Evolutionary conservation across 2,888 invertebrate species (phyloP).

Genomic region (Thelaira solivaga): DNA sequence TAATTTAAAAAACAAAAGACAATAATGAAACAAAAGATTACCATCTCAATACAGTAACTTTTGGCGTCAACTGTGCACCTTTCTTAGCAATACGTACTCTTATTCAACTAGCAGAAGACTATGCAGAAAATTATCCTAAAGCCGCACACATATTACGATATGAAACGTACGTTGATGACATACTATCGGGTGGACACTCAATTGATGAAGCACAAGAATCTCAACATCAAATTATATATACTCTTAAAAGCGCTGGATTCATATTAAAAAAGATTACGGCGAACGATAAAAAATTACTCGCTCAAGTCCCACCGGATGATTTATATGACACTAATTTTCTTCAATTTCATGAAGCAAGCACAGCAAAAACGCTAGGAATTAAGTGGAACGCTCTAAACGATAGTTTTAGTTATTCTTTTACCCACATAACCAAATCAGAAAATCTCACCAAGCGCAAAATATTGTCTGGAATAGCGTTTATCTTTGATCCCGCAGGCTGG

Average conservation of each 20-base stretch:
- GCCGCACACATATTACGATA: too few species aligned
- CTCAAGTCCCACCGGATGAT: neutral
- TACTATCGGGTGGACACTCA: too few species aligned
- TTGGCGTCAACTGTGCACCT: too few species aligned
- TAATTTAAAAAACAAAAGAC: too few species aligned
- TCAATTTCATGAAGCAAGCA: slow-evolving; percentile 1
- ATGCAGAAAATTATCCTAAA: too few species aligned
- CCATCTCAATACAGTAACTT: too few species aligned
- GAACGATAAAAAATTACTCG: neutral
- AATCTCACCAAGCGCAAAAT: slow-evolving; percentile 10
- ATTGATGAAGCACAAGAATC: neutral
- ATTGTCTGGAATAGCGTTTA: neutral
- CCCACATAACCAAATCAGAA: neutral
- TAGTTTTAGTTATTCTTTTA: neutral
- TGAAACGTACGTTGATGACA: too few species aligned
- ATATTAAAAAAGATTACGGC: neutral
- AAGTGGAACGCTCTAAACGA: slow-evolving; percentile 28
- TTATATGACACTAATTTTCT: slow-evolving; percentile 2
- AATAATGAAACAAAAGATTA: too few species aligned
- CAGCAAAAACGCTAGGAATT: slow-evolving; percentile 26
- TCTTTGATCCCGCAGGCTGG: slow-evolving; percentile 35
- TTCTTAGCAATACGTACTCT: too few species aligned
- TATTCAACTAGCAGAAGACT: too few species aligned
- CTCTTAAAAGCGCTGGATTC: neutral
- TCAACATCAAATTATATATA: neutral